Base-by-base conservation (phyloP, 2,888 invertebrate species). In the Archips xylosteana region DNA sequence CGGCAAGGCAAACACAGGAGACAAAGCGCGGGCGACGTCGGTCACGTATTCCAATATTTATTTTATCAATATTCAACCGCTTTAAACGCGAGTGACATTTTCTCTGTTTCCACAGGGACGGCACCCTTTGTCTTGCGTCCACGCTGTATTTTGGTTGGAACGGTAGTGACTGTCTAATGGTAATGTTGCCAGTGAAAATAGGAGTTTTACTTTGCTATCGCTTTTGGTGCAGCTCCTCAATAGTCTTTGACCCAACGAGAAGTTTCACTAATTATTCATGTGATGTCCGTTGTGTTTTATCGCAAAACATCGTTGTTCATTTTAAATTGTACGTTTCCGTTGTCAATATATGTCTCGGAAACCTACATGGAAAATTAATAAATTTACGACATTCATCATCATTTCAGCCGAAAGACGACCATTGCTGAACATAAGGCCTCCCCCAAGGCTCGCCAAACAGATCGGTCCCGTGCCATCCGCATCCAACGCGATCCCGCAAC, bases 41-140 rank as follows among this genome's bases (percentile, higher is more conserved):
- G 89, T 90, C 90, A 90, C 90, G 90, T 86, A 81, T 76, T 81
- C 81, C 84, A 90, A 89, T 91, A 90, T 92, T 91, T 92, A 90
- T 91, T 91, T 88, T 90, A 89, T 87, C 89, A 91, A 92, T 92
- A 89, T 91, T 90, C 87, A 87, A 87, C 78, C 89, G 87, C 82
- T 89, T 86, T 81, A 82, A 82, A 82, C 75, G 81, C 82, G 78
- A 79, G 74, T 75, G 76, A 77, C 81, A 76, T 83, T 85, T 82
- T 82, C 80, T 82, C 82, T 83, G 77, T 78, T 69, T 59, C 57
- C 63, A 69, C 51, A 72, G 70, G 75, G 77, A 75, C 32, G 74
- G 71, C 73, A 75, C 75, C 75, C 75, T 75, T 80, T 75, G 72
- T 71, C 68, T 71, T 66, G 23, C 69, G 42, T 61, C 32, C 71